phyloP scores from a whole-genome alignment of 2,113 vertebrate species.

The Ammospiza caudacuta region DNA sequence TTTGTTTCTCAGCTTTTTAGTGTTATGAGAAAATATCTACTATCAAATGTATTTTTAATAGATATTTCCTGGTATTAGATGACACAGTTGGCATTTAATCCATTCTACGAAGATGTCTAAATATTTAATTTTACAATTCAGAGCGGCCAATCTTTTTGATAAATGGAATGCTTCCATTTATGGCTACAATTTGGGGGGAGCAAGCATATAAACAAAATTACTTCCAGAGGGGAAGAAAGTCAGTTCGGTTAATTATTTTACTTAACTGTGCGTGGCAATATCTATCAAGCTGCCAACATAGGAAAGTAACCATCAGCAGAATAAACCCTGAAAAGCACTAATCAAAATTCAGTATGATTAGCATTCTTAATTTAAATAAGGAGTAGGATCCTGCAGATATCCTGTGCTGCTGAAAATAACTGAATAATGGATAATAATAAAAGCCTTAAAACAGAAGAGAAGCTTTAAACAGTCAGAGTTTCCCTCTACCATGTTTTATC shows the following conservation, averaged over 20 bases:
- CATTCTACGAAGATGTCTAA: not conserved
- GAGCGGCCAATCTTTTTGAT: constrained; percentile 5
- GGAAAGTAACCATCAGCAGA: not conserved
- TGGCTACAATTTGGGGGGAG: not conserved
- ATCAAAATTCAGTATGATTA: constrained; percentile 49
- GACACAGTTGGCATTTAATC: constrained; percentile 2
- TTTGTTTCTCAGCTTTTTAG: constrained; percentile 6
- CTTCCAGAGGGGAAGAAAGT: constrained; percentile 16
- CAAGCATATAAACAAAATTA: constrained; percentile 37
- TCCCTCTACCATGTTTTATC: constrained; percentile 11
- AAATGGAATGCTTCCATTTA: constrained; percentile 10
- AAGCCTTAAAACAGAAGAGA: constrained; percentile 47
- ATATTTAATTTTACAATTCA: constrained; percentile 55
- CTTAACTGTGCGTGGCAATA: constrained; percentile 18
- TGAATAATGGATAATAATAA: constrained; percentile 59
- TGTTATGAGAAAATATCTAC: not conserved
- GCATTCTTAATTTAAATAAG: constrained; percentile 54
- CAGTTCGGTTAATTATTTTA: constrained; percentile 13
- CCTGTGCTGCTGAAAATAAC: constrained; percentile 61
- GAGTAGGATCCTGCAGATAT: constrained; percentile 48
- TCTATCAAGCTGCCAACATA: constrained; percentile 45
- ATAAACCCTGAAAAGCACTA: constrained; percentile 54
- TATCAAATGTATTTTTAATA: constrained; percentile 46
- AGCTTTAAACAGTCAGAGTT: constrained; percentile 45
- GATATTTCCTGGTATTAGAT: constrained; percentile 22